These are phyloP conservation scores for Myotis myotis DNA, from an alignment of 2,797 vertebrate species.

Conservation along the genomic window DNA sequence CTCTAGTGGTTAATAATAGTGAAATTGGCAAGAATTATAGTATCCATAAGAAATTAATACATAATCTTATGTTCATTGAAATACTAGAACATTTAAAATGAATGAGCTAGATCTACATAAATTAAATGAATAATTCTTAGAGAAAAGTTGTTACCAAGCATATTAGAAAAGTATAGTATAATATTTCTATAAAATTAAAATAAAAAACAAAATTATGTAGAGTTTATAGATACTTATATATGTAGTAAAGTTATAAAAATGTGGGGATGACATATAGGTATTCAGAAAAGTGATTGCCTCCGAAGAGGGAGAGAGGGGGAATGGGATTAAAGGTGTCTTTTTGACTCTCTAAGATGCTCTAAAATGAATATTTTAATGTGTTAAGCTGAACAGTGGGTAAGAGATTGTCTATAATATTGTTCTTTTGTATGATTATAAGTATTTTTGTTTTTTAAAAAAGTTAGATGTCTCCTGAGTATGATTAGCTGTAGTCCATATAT, in stretches of 20 bases:
- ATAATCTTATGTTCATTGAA: background rate
- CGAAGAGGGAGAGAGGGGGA: background rate
- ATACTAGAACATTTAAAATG: conserved; percentile 43
- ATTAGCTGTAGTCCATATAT: background rate
- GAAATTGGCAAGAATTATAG: conserved; percentile 21
- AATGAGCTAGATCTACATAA: background rate
- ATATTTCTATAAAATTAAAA: conserved; percentile 36
- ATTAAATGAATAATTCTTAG: conserved; percentile 22
- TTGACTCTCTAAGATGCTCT: background rate
- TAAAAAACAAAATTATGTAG: background rate
- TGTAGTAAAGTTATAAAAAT: conserved; percentile 38
- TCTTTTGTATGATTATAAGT: background rate
- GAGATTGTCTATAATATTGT: background rate
- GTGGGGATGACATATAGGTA: background rate
- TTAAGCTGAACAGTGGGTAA: background rate
- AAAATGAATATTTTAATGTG: background rate
- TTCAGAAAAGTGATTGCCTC: background rate
- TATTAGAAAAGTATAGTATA: background rate
- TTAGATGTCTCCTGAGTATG: background rate
- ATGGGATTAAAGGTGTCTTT: background rate
- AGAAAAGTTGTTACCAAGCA: conserved; percentile 14
- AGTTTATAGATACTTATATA: background rate
- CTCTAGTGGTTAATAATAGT: background rate
- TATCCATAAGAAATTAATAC: background rate
- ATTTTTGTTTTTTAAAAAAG: conserved; percentile 18